Conservation (phyloP, 2,888 invertebrate genomes). For the Margaritifera margaritifera region DNA sequence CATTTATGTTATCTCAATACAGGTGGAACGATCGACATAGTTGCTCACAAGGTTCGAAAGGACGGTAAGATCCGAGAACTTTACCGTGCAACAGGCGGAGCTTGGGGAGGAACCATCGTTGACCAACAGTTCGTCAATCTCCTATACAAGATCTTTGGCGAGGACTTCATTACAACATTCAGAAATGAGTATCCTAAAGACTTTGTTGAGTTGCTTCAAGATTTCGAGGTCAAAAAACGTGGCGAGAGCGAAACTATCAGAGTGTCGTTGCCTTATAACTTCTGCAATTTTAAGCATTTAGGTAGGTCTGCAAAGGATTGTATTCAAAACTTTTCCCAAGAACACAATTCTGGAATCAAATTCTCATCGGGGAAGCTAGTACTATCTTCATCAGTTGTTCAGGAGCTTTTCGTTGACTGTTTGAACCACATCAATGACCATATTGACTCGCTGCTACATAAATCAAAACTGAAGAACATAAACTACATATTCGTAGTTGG, state of each 20-base stretch:
- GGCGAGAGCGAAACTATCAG: slow-evolving; percentile 63
- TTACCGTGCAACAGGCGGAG: slow-evolving; percentile 66
- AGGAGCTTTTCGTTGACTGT: slow-evolving; percentile 59
- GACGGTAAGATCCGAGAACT: slow-evolving; percentile 61
- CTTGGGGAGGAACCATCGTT: slow-evolving; percentile 66
- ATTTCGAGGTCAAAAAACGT: slow-evolving; percentile 65
- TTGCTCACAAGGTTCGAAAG: slow-evolving; percentile 64
- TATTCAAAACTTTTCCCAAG: slow-evolving; percentile 55
- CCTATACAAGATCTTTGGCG: slow-evolving; percentile 58
- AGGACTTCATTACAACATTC: slow-evolving; percentile 57
- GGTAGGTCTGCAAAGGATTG: slow-evolving; percentile 59
- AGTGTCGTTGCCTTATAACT: slow-evolving; percentile 64
- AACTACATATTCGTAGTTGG: slow-evolving; percentile 64
- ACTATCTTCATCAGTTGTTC: slow-evolving; percentile 54
- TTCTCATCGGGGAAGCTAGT: slow-evolving; percentile 67
- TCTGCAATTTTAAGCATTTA: slow-evolving; percentile 61
- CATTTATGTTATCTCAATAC: slow-evolving; percentile 9
- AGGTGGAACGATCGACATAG: slow-evolving; percentile 68
- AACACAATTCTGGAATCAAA: slow-evolving; percentile 53
- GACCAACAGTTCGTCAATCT: slow-evolving; percentile 61
- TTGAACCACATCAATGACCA: slow-evolving; percentile 58
- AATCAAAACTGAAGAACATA: slow-evolving; percentile 58
- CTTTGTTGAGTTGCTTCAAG: slow-evolving; percentile 61
- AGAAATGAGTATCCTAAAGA: slow-evolving; percentile 60
- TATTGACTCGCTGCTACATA: slow-evolving; percentile 51